A percentile compares a stretch with the other conserved stretches of the same genome.
These are phyloP conservation scores for Girardinus metallicus DNA, from an alignment of 2,797 vertebrate species.

Conservation along the genomic window DNA sequence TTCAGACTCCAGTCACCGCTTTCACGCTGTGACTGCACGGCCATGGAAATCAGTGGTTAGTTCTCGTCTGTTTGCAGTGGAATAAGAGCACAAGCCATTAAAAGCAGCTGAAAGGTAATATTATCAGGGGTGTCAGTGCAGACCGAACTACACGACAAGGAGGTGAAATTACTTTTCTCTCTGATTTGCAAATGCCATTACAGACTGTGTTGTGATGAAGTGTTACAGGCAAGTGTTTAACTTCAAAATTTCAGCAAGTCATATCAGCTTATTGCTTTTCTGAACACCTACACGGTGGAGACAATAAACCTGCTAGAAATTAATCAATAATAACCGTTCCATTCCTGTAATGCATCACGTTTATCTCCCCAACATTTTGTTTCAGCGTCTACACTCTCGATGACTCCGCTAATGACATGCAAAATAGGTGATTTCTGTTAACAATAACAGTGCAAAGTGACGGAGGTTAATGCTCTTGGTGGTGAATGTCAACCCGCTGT, in stretches of 20 bases:
- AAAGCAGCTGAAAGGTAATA: background rate
- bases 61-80: background rate
- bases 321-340: background rate
- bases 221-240: background rate
- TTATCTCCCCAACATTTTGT: background rate
- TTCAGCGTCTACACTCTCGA: background rate
- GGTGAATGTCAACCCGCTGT: slow-evolving; percentile 1
- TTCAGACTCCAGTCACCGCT: background rate
- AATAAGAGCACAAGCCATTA: background rate
- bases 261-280: slow-evolving; percentile 1
- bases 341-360: background rate
- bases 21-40: background rate
- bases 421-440: background rate
- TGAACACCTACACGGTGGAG: background rate
- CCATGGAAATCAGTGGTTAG: background rate
- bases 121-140: background rate
- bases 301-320: background rate
- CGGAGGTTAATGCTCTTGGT: background rate
- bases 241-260: background rate
- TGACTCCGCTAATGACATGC: background rate
- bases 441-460: background rate
- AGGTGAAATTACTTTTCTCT: background rate
- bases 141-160: background rate
- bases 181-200: background rate
- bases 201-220: background rate